Base-by-base conservation (phyloP, 2,888 invertebrate species). In the Baronia brevicornis region DNA sequence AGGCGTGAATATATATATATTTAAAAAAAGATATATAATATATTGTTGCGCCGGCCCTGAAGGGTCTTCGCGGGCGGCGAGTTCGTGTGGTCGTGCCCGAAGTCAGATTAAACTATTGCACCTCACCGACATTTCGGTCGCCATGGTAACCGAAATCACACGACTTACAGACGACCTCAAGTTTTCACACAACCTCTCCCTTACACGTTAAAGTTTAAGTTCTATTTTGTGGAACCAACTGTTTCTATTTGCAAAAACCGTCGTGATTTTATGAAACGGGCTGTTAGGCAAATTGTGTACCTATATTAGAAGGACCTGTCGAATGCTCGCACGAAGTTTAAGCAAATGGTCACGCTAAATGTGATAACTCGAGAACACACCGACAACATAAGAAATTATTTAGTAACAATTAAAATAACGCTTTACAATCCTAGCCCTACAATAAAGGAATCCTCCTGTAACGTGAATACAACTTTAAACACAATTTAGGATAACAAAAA, bases 71-170 rank as follows among this genome's bases (percentile, higher is more conserved):
- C 67, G 60, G 67, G 69, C 64, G 68, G 63, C 57, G 54, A 49
- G 49, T 53, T 54, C 54, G 56, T 57, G 57, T 55, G 51, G 66
- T 79, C 77, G 74, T 78, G 75, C 70, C 61, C 58, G 53, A 54
- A 61, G 60, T 51, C 55, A 69, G 65, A 71, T 69, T 69, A 69
- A 70, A 72, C 69, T 74, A 71, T 74, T 77, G 73, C 71, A 67
- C 63, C 69, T 68, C 60, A 55, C 67, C 66, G 66, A 66, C 43
- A 65, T 75, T 71, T 67, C 61, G 60, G 75, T 78, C 70, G 54
- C 69, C 72, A 70, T 75, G 67, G 72, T 54, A 64, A 77, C 77
- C 64, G 54, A 73, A 69, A 70, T 48, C 62, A 69, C 71, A 70
- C 68, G 72, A 69, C 55, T 53, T 57, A 29, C 6, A 18, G 21